Evolutionary conservation across 1,140 invertebrate genomes (phyloP).

Genomic region (Lepeophtheirus salmonis): DNA sequence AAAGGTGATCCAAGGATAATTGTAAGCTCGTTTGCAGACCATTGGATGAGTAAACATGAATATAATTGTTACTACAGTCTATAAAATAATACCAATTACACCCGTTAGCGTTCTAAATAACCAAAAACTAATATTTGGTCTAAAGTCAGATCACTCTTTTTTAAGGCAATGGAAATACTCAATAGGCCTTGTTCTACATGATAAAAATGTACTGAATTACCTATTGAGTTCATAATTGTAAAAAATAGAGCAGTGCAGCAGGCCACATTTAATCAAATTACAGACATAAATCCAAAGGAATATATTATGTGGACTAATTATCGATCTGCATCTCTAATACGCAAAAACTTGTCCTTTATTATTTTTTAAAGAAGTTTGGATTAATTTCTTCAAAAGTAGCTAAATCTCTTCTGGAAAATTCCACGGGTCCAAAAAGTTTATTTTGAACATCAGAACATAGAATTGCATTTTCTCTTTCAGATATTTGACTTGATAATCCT

Average conservation of each 20-base stretch:
- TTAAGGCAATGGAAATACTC: slow-evolving; percentile 85
- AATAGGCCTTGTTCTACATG: slow-evolving; percentile 87
- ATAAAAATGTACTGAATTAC: slow-evolving; percentile 97
- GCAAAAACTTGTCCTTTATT: slow-evolving; percentile 79
- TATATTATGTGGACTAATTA: slow-evolving; percentile 93
- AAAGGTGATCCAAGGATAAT: slow-evolving; percentile 94
- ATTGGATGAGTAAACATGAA: slow-evolving; percentile 91
- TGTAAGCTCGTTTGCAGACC: slow-evolving; percentile 79
- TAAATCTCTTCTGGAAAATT: slow-evolving; percentile 82
- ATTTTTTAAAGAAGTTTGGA: slow-evolving; percentile 66
- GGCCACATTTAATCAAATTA: slow-evolving; percentile 98
- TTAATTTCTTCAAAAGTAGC: slow-evolving; percentile 49
- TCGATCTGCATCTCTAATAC: slow-evolving; percentile 78
- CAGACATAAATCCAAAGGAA: slow-evolving; percentile 89
- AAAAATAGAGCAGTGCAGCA: slow-evolving; percentile 89
- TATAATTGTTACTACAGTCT: slow-evolving; percentile 82
- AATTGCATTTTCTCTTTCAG: slow-evolving; percentile 79
- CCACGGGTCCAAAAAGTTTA: slow-evolving; percentile 91
- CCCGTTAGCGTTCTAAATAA: slow-evolving; percentile 84
- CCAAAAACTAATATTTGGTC: slow-evolving; percentile 80
- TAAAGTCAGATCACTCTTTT: slow-evolving; percentile 73
- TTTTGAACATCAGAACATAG: slow-evolving; percentile 88
- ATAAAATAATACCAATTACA: slow-evolving; percentile 78
- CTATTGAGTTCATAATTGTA: slow-evolving; percentile 70
- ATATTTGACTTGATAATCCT: slow-evolving; percentile 79